Conservation (phyloP, 30 jellyfish, hydroid and myxozoan genomes). For the Aurelia sp. region DNA sequence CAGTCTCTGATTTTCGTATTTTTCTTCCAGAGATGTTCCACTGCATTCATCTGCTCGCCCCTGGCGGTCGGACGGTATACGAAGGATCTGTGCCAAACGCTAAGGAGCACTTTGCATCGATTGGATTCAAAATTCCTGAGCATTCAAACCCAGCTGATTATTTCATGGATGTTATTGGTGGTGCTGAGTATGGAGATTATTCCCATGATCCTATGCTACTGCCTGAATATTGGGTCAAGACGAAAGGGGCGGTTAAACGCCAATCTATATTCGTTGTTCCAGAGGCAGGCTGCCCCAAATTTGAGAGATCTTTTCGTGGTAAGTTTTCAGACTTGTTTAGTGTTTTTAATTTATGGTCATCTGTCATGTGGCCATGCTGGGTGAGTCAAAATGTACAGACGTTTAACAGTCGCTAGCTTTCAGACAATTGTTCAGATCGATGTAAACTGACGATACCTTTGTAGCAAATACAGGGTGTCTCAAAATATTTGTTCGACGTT, state of each 20-base stretch:
- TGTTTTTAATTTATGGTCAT: too few relatives aligned
- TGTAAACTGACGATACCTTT: too few relatives aligned
- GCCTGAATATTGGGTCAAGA: slow-evolving; percentile 51
- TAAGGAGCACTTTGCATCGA: slow-evolving; percentile 30
- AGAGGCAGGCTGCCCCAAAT: not conserved
- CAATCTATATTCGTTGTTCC: not conserved
- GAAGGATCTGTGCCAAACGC: slow-evolving; percentile 54
- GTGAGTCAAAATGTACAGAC: too few relatives aligned
- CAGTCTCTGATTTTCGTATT: not conserved
- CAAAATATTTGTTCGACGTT: too few relatives aligned
- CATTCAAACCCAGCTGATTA: slow-evolving; percentile 69
- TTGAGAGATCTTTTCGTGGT: slow-evolving; percentile 30
- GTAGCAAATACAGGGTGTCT: too few relatives aligned
- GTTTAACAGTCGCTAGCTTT: too few relatives aligned
- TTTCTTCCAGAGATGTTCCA: slow-evolving; percentile 57
- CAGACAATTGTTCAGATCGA: too few relatives aligned
- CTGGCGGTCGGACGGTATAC: slow-evolving; percentile 68
- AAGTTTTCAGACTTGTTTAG: not conserved
- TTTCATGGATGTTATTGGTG: slow-evolving; percentile 69
- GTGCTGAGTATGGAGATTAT: slow-evolving; percentile 50
- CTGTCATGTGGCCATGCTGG: too few relatives aligned
- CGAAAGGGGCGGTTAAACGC: not conserved
- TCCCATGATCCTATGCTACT: slow-evolving; percentile 43
- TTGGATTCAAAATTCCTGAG: slow-evolving; percentile 43
- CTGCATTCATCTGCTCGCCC: slow-evolving; percentile 47